Conservation (phyloP, 2,888 invertebrate species). For the Lagria hirta region DNA sequence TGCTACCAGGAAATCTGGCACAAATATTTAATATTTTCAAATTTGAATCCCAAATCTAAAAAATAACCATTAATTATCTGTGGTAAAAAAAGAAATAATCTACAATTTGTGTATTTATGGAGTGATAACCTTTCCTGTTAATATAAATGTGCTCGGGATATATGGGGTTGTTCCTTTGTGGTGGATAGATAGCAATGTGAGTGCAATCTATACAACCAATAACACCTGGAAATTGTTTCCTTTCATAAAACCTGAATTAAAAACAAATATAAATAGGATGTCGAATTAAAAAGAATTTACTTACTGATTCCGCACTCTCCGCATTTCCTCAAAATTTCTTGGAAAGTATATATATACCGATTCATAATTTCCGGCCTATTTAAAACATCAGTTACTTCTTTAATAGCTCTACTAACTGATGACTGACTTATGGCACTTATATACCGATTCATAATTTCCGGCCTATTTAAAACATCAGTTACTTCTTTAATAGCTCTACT, state of each 20-base stretch:
- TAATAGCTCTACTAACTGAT: conserved; percentile 2
- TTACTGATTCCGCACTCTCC: conserved; percentile 2
- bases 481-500: conserved; percentile 2
- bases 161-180: background rate
- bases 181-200: conserved; percentile 1
- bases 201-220: conserved; percentile 2
- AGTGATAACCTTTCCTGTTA: conserved; percentile 1
- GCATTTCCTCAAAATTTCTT: too few species aligned
- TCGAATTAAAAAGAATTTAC: too few species aligned
- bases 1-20: background rate
- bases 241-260: conserved; percentile 1
- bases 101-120: conserved; percentile 5
- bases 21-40: background rate
- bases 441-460: too few species aligned
- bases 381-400: conserved; percentile 1
- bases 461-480: conserved; percentile 1
- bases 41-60: background rate
- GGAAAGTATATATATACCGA: conserved; percentile 2
- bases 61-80: too few species aligned
- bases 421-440: conserved; percentile 5
- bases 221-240: background rate
- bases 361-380: conserved; percentile 1
- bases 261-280: too few species aligned
- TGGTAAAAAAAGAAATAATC: too few species aligned
- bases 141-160: conserved; percentile 3